phyloP scores from a whole-genome alignment of 2,888 invertebrate genomes.

The Himalopsyche tibetana region DNA sequence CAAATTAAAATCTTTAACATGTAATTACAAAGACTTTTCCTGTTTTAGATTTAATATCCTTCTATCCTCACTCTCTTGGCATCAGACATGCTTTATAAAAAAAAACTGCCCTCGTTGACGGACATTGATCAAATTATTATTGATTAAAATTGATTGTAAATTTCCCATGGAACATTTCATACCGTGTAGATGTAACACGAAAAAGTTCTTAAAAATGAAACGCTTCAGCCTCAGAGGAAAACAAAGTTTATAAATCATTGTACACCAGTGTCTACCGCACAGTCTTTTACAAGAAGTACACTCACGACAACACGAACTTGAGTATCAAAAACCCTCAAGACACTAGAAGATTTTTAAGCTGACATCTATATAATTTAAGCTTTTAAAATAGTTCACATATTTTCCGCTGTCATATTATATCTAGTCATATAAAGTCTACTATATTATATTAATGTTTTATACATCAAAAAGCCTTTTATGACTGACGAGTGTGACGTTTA shows the following conservation, averaged over 20 bases:
- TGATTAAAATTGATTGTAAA: neutral
- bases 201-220: neutral
- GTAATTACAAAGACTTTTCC: no score
- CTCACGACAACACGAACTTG: constrained; percentile 12
- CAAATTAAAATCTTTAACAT: no score
- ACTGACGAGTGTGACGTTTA: no score
- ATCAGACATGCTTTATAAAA: no score
- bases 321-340: constrained; percentile 6
- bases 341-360: constrained; percentile 1
- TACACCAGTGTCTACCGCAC: neutral
- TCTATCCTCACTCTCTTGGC: no score
- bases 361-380: neutral
- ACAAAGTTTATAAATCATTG: constrained; percentile 21
- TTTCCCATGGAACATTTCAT: neutral
- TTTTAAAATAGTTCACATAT: neutral
- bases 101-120: no score
- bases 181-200: neutral
- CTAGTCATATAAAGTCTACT: no score
- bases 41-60: no score
- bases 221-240: constrained; percentile 2
- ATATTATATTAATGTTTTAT: no score
- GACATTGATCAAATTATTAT: no score
- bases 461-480: no score
- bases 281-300: neutral
- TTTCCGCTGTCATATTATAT: no score